Conservation (phyloP, 2,888 invertebrate species). For the Melinaea marsaeus region DNA sequence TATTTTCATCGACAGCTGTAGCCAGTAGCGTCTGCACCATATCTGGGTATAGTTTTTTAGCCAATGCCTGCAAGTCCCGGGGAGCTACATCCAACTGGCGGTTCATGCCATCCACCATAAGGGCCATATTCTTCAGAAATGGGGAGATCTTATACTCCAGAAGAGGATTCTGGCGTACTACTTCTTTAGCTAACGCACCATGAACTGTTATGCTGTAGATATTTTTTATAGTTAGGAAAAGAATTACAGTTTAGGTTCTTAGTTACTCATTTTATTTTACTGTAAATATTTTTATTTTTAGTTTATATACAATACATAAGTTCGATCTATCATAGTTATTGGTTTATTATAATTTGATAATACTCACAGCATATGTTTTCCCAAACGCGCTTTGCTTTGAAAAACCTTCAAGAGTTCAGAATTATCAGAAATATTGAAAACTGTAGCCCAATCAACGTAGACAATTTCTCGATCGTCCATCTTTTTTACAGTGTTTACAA, state of each 20-base stretch:
- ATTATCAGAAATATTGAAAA: constrained; percentile 47
- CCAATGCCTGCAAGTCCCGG: constrained; percentile 34
- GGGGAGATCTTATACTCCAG: constrained; percentile 64
- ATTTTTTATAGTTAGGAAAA: background rate
- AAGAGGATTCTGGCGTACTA: constrained; percentile 63
- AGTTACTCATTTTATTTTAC: background rate
- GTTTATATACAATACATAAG: background rate
- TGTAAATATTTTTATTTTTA: background rate
- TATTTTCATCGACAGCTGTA: constrained; percentile 60
- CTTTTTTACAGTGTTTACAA: constrained; percentile 44
- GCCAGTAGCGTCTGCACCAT: constrained; percentile 49
- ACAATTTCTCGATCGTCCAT: constrained; percentile 39
- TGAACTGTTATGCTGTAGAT: constrained; percentile 62
- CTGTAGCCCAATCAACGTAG: constrained; percentile 46
- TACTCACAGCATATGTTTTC: constrained; percentile 65
- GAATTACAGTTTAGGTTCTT: background rate
- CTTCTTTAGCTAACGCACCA: constrained; percentile 67
- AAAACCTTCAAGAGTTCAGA: constrained; percentile 51
- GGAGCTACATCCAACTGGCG: constrained; percentile 50
- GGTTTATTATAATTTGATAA: background rate
- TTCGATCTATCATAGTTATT: background rate
- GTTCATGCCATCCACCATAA: constrained; percentile 52
- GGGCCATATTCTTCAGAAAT: constrained; percentile 49
- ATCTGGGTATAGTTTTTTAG: constrained; percentile 50
- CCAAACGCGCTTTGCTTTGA: constrained; percentile 46